Evolutionary conservation across 1,140 invertebrate species (phyloP).

Genomic region (Euwallacea similis): DNA sequence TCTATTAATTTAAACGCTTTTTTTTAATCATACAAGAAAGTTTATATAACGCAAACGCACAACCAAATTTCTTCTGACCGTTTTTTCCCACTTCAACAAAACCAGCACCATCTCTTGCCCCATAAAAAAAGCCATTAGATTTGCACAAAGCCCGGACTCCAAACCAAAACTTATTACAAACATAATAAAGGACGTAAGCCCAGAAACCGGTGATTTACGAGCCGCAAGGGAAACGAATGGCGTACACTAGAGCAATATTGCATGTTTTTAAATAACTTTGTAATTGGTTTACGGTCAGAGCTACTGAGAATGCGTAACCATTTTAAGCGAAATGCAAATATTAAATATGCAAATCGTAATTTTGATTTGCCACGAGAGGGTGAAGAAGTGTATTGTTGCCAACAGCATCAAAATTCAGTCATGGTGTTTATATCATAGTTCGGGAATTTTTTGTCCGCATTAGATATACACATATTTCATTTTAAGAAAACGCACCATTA

Average conservation of each 20-base stretch:
- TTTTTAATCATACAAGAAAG: too few relatives aligned
- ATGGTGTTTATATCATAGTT: not conserved
- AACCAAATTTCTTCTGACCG: too few relatives aligned
- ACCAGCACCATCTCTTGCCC: too few relatives aligned
- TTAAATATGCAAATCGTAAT: conserved; percentile 18
- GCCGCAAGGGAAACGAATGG: conserved; percentile 9
- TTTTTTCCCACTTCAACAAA: too few relatives aligned
- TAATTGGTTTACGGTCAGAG: conserved; percentile 21
- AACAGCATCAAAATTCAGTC: too few relatives aligned
- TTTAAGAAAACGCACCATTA: conserved; percentile 40
- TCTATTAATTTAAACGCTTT: too few relatives aligned
- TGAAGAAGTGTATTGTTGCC: not conserved
- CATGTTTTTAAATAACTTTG: conserved; percentile 25
- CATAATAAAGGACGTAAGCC: conserved; percentile 20
- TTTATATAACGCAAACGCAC: too few relatives aligned
- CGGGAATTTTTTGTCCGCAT: conserved; percentile 21
- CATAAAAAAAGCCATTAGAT: not conserved
- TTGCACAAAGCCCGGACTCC: conserved; percentile 8
- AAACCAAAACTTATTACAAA: conserved; percentile 13
- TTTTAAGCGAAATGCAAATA: not conserved
- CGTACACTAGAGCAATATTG: conserved; percentile 25
- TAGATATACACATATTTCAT: conserved; percentile 36
- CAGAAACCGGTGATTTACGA: conserved; percentile 19
- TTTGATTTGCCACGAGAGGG: conserved; percentile 7
- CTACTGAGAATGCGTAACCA: conserved; percentile 10